A percentile compares a stretch with the other conserved stretches of the same genome.
These are phyloP conservation scores for Tauraco hartlaubi DNA, from an alignment of 2,797 vertebrate genomes.

Conservation along the genomic window DNA sequence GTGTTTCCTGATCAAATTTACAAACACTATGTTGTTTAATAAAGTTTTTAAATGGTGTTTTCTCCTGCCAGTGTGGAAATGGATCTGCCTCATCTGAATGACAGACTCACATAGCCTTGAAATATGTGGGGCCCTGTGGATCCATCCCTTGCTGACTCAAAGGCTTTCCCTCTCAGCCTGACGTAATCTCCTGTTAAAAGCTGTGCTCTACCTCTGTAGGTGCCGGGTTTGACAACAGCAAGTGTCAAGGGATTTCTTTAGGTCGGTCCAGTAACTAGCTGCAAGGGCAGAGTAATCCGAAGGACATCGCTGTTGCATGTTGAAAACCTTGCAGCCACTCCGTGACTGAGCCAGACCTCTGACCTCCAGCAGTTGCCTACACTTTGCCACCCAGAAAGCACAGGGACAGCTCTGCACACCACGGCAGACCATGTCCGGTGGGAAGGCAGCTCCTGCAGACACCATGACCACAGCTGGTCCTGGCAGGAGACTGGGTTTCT, in stretches of 20 bases:
- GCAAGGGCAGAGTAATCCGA: neutral
- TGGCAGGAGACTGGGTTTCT: neutral
- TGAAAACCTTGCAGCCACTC: neutral
- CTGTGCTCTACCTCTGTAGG: neutral
- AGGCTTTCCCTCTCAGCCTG: neutral
- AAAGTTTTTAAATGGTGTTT: neutral
- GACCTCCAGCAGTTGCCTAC: neutral
- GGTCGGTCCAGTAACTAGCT: neutral
- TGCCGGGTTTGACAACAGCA: neutral
- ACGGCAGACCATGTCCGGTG: neutral
- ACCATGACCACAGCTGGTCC: neutral
- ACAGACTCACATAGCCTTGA: neutral
- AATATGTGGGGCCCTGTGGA: neutral
- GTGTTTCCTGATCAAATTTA: neutral
- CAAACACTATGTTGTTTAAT: neutral
- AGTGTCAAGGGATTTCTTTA: neutral
- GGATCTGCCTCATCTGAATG: neutral
- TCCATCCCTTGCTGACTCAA: neutral
- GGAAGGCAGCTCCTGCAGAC: neutral
- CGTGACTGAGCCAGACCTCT: neutral
- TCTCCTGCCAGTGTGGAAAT: neutral
- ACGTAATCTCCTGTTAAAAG: neutral
- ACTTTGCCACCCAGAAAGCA: neutral
- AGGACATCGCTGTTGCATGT: rapidly evolving
- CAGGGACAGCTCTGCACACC: neutral